A percentile compares a stretch with the other conserved stretches of the same genome.
Evolutionary conservation across 2,113 vertebrate species (phyloP).

Genomic region (Bolborhynchus lineola): DNA sequence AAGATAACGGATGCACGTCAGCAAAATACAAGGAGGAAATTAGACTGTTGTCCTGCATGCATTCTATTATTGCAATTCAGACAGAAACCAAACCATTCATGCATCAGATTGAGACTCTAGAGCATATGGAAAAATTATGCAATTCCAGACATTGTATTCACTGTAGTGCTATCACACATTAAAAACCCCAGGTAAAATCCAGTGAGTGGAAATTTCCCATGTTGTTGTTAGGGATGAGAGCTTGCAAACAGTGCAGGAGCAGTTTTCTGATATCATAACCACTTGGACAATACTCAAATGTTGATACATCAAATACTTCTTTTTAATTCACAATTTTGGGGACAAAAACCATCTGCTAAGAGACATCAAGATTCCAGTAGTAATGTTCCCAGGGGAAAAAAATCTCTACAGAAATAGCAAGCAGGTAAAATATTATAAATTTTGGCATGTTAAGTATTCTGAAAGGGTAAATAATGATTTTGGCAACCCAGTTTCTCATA

Average conservation of each 20-base stretch:
- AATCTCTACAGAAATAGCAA: background rate
- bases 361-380: background rate
- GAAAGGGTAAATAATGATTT: background rate
- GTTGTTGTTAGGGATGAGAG: background rate
- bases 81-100: background rate
- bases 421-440: background rate
- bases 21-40: background rate
- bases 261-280: background rate
- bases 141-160: background rate
- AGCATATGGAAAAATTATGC: conserved; percentile 3
- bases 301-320: background rate
- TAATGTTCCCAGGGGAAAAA: background rate
- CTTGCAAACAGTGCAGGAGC: background rate
- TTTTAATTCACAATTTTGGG: background rate
- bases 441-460: background rate
- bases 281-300: background rate
- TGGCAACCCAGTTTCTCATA: background rate
- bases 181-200: background rate
- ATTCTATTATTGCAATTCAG: background rate
- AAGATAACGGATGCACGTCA: background rate
- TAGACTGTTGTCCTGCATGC: background rate
- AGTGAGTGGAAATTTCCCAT: background rate
- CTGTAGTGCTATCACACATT: background rate
- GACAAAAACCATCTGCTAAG: background rate
- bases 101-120: background rate